A percentile compares a stretch with the other conserved stretches of the same genome.
These are phyloP conservation scores for Trinorchestia longiramus DNA, from an alignment of 1,140 invertebrate species.

Conservation along the genomic window DNA sequence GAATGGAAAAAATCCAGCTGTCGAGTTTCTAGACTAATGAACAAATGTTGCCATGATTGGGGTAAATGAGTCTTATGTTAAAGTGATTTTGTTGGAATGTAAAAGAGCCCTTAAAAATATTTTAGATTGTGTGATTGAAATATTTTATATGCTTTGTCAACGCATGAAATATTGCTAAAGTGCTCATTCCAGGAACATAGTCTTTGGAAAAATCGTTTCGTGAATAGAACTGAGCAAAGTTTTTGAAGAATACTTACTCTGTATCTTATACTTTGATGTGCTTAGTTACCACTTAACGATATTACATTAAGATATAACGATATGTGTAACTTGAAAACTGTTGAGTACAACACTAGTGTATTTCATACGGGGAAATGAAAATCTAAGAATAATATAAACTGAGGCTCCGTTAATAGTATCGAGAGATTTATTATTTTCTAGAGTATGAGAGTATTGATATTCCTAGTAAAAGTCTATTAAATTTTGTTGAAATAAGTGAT, in stretches of 20 bases:
- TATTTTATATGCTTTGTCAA: not conserved
- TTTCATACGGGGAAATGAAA: not conserved
- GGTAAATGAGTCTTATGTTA: not conserved
- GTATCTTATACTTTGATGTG: not conserved
- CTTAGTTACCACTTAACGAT: not conserved
- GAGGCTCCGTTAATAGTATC: not conserved
- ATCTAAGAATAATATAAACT: not conserved
- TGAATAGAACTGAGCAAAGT: not conserved
- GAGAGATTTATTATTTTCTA: not conserved
- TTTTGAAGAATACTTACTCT: not conserved
- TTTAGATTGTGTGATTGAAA: not conserved
- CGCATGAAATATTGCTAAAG: not conserved
- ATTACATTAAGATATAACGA: no score
- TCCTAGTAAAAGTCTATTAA: not conserved
- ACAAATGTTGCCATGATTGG: not conserved
- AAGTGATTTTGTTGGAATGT: not conserved
- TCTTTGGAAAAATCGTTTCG: not conserved
- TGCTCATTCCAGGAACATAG: not conserved
- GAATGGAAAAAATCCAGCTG: not conserved
- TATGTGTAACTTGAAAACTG: not conserved
- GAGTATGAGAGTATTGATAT: not conserved
- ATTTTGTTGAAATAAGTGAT: not conserved
- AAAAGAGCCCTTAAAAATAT: not conserved
- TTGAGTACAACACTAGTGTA: not conserved
- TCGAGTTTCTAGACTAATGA: not conserved